Conservation (phyloP, 2,888 invertebrate species). For the Melolontha melolontha region DNA sequence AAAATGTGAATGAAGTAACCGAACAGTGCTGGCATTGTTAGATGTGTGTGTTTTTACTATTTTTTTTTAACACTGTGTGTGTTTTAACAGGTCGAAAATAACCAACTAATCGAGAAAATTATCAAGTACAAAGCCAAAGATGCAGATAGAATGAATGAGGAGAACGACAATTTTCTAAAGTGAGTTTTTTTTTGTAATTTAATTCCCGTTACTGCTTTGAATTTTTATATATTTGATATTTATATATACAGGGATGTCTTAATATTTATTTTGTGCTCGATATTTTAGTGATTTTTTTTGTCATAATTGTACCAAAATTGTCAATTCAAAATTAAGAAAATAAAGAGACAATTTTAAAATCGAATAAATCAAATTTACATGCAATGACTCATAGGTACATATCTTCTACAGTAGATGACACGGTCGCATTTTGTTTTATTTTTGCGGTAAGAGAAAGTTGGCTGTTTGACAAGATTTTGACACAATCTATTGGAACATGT, state of each 20-base stretch:
- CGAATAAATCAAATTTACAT: too few relatives aligned
- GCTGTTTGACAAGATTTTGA: too few relatives aligned
- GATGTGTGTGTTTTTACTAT: neutral
- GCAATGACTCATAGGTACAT: too few relatives aligned
- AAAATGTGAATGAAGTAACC: slow-evolving; percentile 14
- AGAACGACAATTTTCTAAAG: slow-evolving; percentile 94
- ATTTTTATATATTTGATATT: neutral
- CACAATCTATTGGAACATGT: too few relatives aligned
- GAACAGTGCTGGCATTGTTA: slow-evolving; percentile 5
- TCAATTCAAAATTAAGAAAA: too few relatives aligned
- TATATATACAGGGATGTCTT: too few relatives aligned
- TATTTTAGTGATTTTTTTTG: too few relatives aligned
- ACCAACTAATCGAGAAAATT: slow-evolving; percentile 84
- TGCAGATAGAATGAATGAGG: slow-evolving; percentile 96
- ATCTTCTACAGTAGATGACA: too few relatives aligned
- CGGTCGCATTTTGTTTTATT: too few relatives aligned
- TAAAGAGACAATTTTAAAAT: too few relatives aligned
- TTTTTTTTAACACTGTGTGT: slow-evolving; percentile 6
- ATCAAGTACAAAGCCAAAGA: slow-evolving; percentile 94
- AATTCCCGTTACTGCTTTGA: neutral
- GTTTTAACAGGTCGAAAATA: slow-evolving; percentile 82
- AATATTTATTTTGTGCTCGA: neutral
- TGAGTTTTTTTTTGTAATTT: slow-evolving; percentile 67
- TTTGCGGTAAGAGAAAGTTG: too few relatives aligned
- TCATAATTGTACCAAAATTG: too few relatives aligned